A percentile compares a stretch with the other conserved stretches of the same genome.
These are phyloP conservation scores for Oncorhynchus nerka DNA, from an alignment of 2,113 vertebrate genomes.

Conservation along the genomic window DNA sequence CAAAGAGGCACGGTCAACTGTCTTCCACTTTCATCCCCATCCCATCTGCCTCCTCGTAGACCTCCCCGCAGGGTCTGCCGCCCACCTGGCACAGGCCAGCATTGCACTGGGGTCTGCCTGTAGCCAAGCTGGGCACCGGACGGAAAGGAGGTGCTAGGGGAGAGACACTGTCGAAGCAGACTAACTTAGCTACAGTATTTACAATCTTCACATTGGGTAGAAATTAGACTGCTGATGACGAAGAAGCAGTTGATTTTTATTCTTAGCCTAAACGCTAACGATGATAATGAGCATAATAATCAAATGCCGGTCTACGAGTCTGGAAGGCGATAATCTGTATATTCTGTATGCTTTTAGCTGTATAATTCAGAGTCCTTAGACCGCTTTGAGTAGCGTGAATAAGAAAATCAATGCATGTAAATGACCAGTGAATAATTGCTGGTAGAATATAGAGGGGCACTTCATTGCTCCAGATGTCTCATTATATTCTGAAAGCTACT, in stretches of 20 bases:
- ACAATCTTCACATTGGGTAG: background rate
- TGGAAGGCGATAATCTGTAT: background rate
- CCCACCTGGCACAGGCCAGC: background rate
- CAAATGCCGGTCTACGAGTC: background rate
- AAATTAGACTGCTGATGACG: background rate
- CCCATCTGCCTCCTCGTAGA: slow-evolving; percentile 7
- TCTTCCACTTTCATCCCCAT: background rate
- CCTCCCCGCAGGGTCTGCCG: background rate
- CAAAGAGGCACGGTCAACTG: slow-evolving; percentile 16
- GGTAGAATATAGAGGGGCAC: background rate
- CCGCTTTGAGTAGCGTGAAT: background rate
- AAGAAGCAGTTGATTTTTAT: background rate
- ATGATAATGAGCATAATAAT: background rate
- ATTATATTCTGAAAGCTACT: background rate
- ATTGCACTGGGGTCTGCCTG: background rate
- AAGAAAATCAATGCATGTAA: background rate
- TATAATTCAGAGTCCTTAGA: background rate
- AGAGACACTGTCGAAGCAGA: background rate
- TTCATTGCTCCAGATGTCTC: background rate
- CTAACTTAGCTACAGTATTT: background rate
- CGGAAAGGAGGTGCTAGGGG: background rate
- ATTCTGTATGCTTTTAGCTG: background rate
- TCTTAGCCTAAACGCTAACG: background rate
- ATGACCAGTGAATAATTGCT: slow-evolving; percentile 1
- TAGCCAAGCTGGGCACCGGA: background rate